These are phyloP conservation scores for Drosophila tropicalis DNA, from an alignment of 1,140 invertebrate species.

Conservation along the genomic window DNA sequence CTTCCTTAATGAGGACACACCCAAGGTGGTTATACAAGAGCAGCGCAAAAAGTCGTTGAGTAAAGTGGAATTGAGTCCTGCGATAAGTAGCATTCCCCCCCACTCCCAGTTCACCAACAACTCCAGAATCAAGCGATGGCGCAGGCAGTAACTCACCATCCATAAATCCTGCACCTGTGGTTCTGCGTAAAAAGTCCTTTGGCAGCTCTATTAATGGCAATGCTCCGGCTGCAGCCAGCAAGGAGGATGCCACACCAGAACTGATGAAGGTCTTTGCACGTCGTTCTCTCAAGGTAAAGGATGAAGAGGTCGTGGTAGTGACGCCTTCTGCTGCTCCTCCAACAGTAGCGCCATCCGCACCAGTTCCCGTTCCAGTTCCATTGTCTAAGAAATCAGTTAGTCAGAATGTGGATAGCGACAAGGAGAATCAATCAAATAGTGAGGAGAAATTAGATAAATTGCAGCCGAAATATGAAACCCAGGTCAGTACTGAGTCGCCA, in stretches of 20 bases:
- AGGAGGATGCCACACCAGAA: slow-evolving; percentile 89
- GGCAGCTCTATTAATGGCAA: slow-evolving; percentile 48
- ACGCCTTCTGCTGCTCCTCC: slow-evolving; percentile 4
- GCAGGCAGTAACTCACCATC: slow-evolving; percentile 41
- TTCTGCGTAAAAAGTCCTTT: slow-evolving; percentile 85
- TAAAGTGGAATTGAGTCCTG: slow-evolving; percentile 29
- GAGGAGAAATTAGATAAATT: slow-evolving; percentile 76
- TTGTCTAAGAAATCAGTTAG: slow-evolving; percentile 43
- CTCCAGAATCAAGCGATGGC: slow-evolving; percentile 27
- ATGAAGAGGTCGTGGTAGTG: slow-evolving; percentile 85
- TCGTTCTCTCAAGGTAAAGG: slow-evolving; percentile 89
- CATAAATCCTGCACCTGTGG: slow-evolving; percentile 66
- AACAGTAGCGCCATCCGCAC: not conserved
- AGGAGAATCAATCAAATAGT: slow-evolving; percentile 85
- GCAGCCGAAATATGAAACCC: slow-evolving; percentile 55
- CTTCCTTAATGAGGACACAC: slow-evolving; percentile 68
- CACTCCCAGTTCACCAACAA: slow-evolving; percentile 24
- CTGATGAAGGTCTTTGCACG: slow-evolving; percentile 91
- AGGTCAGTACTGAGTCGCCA: slow-evolving; percentile 36
- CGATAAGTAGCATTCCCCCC: slow-evolving; percentile 25
- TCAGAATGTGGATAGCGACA: slow-evolving; percentile 86
- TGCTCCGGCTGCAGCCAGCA: slow-evolving; percentile 36
- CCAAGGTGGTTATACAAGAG: slow-evolving; percentile 60
- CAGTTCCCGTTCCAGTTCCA: slow-evolving; percentile 63
- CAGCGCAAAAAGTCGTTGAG: slow-evolving; percentile 67